Conservation (phyloP, 2,888 invertebrate genomes). For the Cerastoderma edule region DNA sequence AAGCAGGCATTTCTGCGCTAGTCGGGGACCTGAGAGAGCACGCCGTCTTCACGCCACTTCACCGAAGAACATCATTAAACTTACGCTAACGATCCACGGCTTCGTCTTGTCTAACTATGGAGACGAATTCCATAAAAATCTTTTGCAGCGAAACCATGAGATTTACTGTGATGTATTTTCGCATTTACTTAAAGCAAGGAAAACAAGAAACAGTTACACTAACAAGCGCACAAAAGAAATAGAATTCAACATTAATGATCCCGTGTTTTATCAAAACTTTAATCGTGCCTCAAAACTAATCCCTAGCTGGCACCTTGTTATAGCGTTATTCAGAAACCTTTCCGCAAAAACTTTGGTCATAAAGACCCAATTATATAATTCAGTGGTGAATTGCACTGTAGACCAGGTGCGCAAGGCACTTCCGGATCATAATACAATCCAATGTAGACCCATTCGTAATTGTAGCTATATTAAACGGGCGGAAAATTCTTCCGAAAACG, state of each 20-base stretch:
- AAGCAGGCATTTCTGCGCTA: too few relatives aligned
- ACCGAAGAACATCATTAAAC: too few relatives aligned
- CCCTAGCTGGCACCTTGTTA: slow-evolving; percentile 51
- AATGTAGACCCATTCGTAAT: too few relatives aligned
- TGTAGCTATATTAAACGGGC: too few relatives aligned
- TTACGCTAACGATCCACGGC: too few relatives aligned
- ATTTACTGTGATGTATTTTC: slow-evolving; percentile 35
- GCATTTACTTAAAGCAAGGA: slow-evolving; percentile 41
- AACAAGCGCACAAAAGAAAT: slow-evolving; percentile 39
- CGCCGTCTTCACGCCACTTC: too few relatives aligned
- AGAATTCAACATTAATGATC: slow-evolving; percentile 45
- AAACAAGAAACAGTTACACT: slow-evolving; percentile 46
- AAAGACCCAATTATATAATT: slow-evolving; percentile 40
- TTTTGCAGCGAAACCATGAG: slow-evolving; percentile 54
- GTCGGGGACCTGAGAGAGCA: too few relatives aligned
- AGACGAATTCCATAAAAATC: slow-evolving; percentile 51
- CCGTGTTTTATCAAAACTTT: slow-evolving; percentile 51
- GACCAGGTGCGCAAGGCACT: slow-evolving; percentile 30
- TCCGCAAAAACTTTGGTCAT: slow-evolving; percentile 38
- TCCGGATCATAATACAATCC: too few relatives aligned
- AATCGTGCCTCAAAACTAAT: slow-evolving; percentile 43
- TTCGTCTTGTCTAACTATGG: slow-evolving; percentile 42
- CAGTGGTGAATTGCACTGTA: slow-evolving; percentile 35
- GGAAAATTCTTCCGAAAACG: too few relatives aligned
- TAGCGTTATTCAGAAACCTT: slow-evolving; percentile 47